phyloP scores from a whole-genome alignment of 2,113 vertebrate genomes.

The Albula goreensis region DNA sequence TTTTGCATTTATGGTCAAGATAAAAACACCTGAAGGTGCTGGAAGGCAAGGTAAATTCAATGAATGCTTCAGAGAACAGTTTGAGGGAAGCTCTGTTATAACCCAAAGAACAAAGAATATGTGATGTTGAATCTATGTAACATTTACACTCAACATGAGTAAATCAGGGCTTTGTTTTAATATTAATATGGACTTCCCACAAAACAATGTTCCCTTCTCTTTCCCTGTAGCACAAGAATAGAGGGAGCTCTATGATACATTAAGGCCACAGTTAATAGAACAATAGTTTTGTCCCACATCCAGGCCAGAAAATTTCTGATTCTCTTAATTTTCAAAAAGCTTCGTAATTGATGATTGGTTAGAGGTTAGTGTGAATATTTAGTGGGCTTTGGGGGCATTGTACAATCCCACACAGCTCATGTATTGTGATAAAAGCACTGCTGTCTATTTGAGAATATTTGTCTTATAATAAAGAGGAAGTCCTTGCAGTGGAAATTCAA shows the following conservation, averaged over 20 bases:
- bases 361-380: neutral
- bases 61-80: no score
- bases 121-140: no score
- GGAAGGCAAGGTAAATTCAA: no score
- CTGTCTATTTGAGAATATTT: neutral
- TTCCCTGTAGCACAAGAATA: neutral
- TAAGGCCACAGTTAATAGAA: no score
- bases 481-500: neutral
- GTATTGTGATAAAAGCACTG: neutral
- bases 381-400: neutral
- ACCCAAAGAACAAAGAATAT: no score
- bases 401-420: neutral
- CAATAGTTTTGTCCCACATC: neutral
- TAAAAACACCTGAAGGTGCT: no score
- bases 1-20: no score
- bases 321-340: neutral
- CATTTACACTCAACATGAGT: no score
- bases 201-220: neutral
- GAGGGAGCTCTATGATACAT: no score
- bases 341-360: neutral
- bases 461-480: neutral
- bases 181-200: neutral
- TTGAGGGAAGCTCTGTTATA: no score
- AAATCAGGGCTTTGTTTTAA: no score
- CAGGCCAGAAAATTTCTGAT: neutral